Percentiles rank a stretch among this genome's conserved stretches.
Conservation (phyloP, 1,140 invertebrate genomes). For the Delia radicum region DNA sequence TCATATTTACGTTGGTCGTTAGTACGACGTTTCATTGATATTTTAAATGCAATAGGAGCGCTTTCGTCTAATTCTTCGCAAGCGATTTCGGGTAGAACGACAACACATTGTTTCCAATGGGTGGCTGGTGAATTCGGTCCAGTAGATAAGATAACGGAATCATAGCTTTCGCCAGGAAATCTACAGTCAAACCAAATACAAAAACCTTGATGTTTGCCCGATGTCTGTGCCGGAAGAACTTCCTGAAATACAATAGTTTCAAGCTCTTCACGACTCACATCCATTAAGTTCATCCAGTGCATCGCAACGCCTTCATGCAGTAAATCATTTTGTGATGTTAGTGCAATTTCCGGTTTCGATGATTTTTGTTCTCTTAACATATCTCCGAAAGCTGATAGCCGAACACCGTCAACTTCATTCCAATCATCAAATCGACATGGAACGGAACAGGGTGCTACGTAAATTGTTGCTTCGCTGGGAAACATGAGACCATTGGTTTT, state of each 20-base stretch:
- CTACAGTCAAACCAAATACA: constrained; percentile 68
- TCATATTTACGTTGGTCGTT: constrained; percentile 59
- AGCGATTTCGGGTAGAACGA: constrained; percentile 64
- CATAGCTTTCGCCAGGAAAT: constrained; percentile 57
- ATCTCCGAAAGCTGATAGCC: constrained; percentile 60
- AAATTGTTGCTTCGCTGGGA: constrained; percentile 64
- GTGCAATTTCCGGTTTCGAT: constrained; percentile 61
- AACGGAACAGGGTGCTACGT: constrained; percentile 70
- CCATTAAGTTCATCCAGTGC: constrained; percentile 62
- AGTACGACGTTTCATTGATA: constrained; percentile 61
- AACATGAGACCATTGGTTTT: constrained; percentile 72
- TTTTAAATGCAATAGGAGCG: constrained; percentile 68
- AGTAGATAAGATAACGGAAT: constrained; percentile 67
- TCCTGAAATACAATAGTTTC: constrained; percentile 55
- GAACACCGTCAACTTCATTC: constrained; percentile 61
- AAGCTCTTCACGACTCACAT: constrained; percentile 59
- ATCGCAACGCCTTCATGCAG: constrained; percentile 60
- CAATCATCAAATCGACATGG: constrained; percentile 65
- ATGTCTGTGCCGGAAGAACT: constrained; percentile 58
- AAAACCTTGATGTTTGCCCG: constrained; percentile 72
- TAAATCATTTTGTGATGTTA: constrained; percentile 57
- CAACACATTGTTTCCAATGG: constrained; percentile 98
- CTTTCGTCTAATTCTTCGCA: constrained; percentile 59
- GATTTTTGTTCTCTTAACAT: constrained; percentile 59
- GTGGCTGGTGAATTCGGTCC: constrained; percentile 75